Evolutionary conservation across 2,797 vertebrate species (phyloP), one percentile per base, ranked within the genome.

Genomic region (Labroides dimidiatus): DNA sequence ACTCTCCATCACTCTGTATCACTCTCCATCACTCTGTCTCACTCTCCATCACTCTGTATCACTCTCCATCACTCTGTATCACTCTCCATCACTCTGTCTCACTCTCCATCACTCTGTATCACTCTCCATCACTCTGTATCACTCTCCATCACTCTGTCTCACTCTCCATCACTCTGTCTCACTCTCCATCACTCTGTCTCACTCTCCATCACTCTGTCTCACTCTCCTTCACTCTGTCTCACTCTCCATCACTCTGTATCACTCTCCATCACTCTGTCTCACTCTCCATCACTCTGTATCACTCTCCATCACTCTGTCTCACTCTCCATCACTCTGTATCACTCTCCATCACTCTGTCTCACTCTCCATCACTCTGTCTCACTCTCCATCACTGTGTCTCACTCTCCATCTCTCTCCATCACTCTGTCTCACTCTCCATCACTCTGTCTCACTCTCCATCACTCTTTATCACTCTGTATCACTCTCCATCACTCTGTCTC

Each of bases 1-100:
- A 3, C 42, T 43, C n/a, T 37, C n/a, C 54, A 55, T n/a, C 42
- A 36, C 42, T 27, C 16, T 72, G 30, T 54, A 62, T 0, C n/a
- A n/a, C n/a, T 74, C 45, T 36, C 64, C 19, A 23, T 51, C 36
- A 64, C 39, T 62, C 41, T 21, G 39, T 57, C 37, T 45, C 52
- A 21, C 59, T 23, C n/a, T n/a, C n/a, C n/a, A n/a, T n/a, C n/a
- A n/a, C n/a, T n/a, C n/a, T n/a, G n/a, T n/a, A n/a, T n/a, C n/a
- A n/a, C 55, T 48, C 67, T 75, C 15, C 21, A 9, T 39, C 53
- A 24, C 5, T 16, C 4, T 3, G 44, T 15, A n/a, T 41, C 20
- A 48, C 12, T 62, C n/a, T 2, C 3, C 50, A 48, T n/a, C n/a
- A n/a, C n/a, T n/a, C n/a, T n/a, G n/a, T n/a, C n/a, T n/a, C 72